Evolutionary conservation across 2,888 invertebrate species (phyloP), one percentile per base, ranked within the genome.

Genomic region (Leptopilina syphax): DNA sequence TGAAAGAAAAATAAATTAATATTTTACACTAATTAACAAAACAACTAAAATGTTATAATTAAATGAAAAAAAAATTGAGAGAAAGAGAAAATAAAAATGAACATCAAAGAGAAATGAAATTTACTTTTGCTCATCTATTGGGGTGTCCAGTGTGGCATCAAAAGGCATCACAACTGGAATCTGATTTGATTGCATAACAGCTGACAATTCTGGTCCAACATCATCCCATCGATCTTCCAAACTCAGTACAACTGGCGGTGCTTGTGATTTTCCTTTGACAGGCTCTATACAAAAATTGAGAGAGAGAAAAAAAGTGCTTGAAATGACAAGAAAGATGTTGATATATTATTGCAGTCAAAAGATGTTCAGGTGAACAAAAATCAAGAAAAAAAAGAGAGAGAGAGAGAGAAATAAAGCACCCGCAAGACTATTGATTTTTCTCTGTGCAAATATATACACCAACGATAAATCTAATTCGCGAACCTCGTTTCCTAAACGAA

Each of bases 121-220:
- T 91, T 93, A 97, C 97, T 96, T 97, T 93, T 98, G 98, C 89
- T 97, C 96, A 88, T 98, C 97, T 81, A 97, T 96, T 65, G 96
- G 94, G 63, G 94, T 94, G 85, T 97, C 97, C 5, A 96, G 95
- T 0, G 97, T 95, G 13, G 97, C 97, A 92, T 98, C 98, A 90
- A 97, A 97, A 0, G 98, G 98, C 81, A 96, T 93, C 77, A 96
- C 94, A 87, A 94, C 94, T 1, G 95, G 94, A 85, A 95, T 93
- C 77, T 93, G 92, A 13, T 93, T 94, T 18, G 93, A 92, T 77
- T 93, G 92, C 79, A 96, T 92, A 1, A 95, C 93, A 7, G 92
- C 93, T 13, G 94, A 94, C 67, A 96, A 87, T 88, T 95, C 94
- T n/a, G 94, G 92, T 10, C 94, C 93, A 63, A 94, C 90, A 85